Conservation (phyloP, 2,113 vertebrate species). For the Petrocephalus zakoni region DNA sequence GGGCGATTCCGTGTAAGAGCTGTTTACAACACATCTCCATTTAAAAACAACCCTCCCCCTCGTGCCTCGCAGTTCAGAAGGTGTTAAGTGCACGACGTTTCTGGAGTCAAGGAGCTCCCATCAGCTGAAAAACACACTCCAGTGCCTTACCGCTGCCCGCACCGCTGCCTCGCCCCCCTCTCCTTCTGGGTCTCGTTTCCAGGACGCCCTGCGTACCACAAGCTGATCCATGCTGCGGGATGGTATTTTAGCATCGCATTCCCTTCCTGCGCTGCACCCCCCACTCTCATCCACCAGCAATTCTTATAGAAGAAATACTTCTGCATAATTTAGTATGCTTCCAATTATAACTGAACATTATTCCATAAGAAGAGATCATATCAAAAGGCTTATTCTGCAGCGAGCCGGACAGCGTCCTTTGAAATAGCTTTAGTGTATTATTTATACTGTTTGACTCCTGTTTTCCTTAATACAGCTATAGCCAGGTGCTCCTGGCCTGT, state of each 20-base stretch:
- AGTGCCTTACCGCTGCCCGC: background rate
- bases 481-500: background rate
- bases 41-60: background rate
- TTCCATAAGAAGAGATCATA: constrained; percentile 50
- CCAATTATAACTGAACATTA: constrained; percentile 52
- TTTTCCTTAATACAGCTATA: constrained; percentile 21
- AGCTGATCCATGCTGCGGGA: background rate
- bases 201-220: background rate
- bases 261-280: constrained; percentile 3
- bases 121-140: background rate
- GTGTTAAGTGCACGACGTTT: background rate
- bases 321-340: constrained; percentile 52
- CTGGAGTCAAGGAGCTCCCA: background rate
- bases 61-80: background rate
- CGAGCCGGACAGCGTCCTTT: constrained; percentile 28
- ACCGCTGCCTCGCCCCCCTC: background rate
- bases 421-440: constrained; percentile 39
- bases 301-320: background rate
- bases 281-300: background rate
- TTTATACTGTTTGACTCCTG: constrained; percentile 18
- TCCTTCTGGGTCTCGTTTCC: background rate
- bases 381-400: constrained; percentile 45
- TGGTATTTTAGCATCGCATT: background rate
- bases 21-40: background rate
- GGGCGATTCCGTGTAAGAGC: no score